Evolutionary conservation across 2,888 invertebrate species (phyloP).

Genomic region (Clanis bilineata): DNA sequence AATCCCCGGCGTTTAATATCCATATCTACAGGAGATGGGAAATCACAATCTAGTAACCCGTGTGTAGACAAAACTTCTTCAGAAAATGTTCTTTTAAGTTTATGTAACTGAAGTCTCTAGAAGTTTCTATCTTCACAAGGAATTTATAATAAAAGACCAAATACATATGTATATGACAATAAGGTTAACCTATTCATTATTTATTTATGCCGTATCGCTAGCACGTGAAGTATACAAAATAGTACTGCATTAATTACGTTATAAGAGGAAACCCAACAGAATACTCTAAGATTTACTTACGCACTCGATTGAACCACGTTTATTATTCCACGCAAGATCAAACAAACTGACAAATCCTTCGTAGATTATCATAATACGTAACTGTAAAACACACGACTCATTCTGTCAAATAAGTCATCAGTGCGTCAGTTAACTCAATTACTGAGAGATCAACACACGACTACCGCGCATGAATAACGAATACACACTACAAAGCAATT

Average conservation of each 20-base stretch:
- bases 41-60: too few species aligned
- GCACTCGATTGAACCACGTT: conserved; percentile 35
- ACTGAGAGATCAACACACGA: conserved; percentile 78
- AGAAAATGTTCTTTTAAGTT: too few species aligned
- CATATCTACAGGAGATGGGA: too few species aligned
- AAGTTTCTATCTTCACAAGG: too few species aligned
- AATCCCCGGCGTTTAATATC: too few species aligned
- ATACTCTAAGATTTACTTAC: not conserved
- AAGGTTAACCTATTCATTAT: not conserved
- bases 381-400: conserved; percentile 69
- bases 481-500: conserved; percentile 38
- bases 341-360: conserved; percentile 52
- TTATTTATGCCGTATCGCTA: not conserved
- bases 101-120: too few species aligned
- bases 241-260: not conserved
- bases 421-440: conserved; percentile 80
- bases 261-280: not conserved
- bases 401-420: conserved; percentile 81
- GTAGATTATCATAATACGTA: conserved; percentile 58
- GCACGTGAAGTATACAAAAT: not conserved
- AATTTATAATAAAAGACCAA: not conserved
- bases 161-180: not conserved
- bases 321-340: conserved; percentile 37
- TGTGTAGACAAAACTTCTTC: too few species aligned
- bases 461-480: conserved; percentile 77